Evolutionary conservation across 2,888 invertebrate genomes (phyloP), one percentile per base, ranked within the genome.

Genomic region (Platypus cylindrus): DNA sequence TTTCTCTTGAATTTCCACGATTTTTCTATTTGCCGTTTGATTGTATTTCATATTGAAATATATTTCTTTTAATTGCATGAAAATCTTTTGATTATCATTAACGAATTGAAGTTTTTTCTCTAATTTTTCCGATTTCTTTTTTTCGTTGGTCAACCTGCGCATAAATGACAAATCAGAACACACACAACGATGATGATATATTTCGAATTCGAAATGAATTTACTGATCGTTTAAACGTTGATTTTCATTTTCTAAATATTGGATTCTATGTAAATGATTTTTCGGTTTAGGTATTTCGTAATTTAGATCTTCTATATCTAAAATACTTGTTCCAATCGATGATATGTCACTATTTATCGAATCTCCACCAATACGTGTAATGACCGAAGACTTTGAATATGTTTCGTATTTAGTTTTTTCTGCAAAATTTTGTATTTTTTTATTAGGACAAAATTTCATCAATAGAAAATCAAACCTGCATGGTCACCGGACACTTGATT

Each of bases 11-110:
- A 56, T 50, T 45, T 56, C 54, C n/a, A 51, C 48, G 47, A 52
- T 45, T 38, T 51, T 47, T 34, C 48, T 47, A 3, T 49, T 51
- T 2, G 48, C 45, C 3, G 52, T 45, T 45, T 57, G 53, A 23
- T 56, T 54, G 31, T 55, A 55, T 42, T 55, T 57, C 52, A 56
- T 49, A 33, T 47, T 53, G 17, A 56, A 46, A 35, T 56, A 58
- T 3, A 55, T 54, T 39, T 59, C 50, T 37, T 54, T 55, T 15
- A 58, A 34, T 32, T 51, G 49, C 34, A 53, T 53, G 30, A 58
- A 55, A 7, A 56, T 48, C 27, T 50, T 50, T 29, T 58, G 54
- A 32, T 59, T 56, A 26, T 55, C 55, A 40, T 55, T 53, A 11
- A 58, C 53, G 37, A 54, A 58, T 30, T 54, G 49, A 2, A 58